A percentile compares a stretch with the other conserved stretches of the same genome.
phyloP scores from a whole-genome alignment of 2,797 vertebrate genomes.

The Parauchenoglanis punctatus region DNA sequence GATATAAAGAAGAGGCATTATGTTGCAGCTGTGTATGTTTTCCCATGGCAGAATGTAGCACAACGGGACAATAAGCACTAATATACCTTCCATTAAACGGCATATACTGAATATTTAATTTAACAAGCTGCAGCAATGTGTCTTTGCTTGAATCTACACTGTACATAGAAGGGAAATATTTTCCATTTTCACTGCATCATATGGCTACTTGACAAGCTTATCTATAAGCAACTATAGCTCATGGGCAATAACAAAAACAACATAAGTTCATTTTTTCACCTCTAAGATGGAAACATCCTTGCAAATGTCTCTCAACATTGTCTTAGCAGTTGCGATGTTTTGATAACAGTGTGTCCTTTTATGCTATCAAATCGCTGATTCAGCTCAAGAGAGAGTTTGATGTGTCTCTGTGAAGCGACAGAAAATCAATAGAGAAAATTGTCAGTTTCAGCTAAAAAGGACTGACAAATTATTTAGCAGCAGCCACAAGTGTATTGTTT shows the following conservation, averaged over 20 bases:
- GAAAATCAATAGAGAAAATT: constrained; percentile 6
- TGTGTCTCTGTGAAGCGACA: not conserved
- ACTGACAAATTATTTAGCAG: not conserved
- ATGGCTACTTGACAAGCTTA: not conserved
- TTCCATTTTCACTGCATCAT: not conserved
- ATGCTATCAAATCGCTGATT: constrained; percentile 3
- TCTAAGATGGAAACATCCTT: not conserved
- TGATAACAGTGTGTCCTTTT: not conserved
- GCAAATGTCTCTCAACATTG: not conserved
- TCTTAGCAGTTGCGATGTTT: not conserved
- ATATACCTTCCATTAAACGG: not conserved
- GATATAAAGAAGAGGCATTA: constrained; percentile 12
- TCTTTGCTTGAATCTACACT: not conserved
- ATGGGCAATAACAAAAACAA: not conserved
- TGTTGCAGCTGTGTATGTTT: constrained; percentile 19
- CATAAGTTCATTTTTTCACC: not conserved
- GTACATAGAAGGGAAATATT: not conserved
- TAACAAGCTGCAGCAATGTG: not conserved
- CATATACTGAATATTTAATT: not conserved
- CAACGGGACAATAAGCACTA: constrained; percentile 3
- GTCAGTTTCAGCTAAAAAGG: constrained; percentile 11
- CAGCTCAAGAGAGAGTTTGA: not conserved
- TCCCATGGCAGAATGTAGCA: not conserved
- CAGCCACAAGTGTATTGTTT: not conserved
- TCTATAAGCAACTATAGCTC: not conserved